Percentiles rank a stretch among this genome's conserved stretches.
Evolutionary conservation across 2,113 vertebrate species (phyloP).

Genomic region (Syngnathoides biaculeatus): DNA sequence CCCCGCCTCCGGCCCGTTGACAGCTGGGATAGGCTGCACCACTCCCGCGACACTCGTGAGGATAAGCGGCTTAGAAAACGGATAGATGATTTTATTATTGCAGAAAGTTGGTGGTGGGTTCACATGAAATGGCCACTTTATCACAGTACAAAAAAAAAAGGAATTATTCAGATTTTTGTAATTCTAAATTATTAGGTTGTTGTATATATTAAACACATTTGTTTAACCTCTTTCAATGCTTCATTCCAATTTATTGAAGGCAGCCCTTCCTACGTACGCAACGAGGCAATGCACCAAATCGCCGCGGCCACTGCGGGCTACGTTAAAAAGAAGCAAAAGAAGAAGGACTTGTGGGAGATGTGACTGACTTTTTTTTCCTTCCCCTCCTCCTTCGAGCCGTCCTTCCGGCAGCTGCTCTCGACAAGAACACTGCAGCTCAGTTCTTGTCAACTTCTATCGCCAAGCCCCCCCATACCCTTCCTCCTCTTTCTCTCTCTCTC

Average conservation of each 20-base stretch:
- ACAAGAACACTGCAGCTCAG: constrained; percentile 56
- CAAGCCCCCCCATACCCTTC: constrained; percentile 13
- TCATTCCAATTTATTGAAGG: background rate
- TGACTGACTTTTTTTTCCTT: constrained; percentile 43
- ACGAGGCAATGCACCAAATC: constrained; percentile 11
- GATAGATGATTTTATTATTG: too few relatives aligned
- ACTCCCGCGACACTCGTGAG: too few relatives aligned
- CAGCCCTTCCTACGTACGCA: background rate
- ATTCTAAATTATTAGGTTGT: background rate
- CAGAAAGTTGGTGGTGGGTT: background rate
- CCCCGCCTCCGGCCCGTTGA: too few relatives aligned
- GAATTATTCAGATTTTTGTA: too few relatives aligned
- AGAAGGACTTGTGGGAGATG: constrained; percentile 40
- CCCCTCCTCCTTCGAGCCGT: constrained; percentile 32
- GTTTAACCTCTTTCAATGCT: background rate
- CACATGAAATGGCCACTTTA: background rate
- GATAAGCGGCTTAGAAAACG: too few relatives aligned
- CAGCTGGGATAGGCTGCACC: too few relatives aligned
- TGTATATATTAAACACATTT: background rate
- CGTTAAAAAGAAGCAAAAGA: constrained; percentile 2
- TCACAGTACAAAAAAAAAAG: too few relatives aligned
- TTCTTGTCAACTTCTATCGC: constrained; percentile 55
- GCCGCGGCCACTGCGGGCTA: constrained; percentile 41
- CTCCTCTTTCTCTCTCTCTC: constrained; percentile 23
- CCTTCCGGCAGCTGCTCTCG: constrained; percentile 65